Evolutionary conservation across 2,797 vertebrate species (phyloP), one percentile per base, ranked within the genome.

Genomic region (Danio jaintianensis): DNA sequence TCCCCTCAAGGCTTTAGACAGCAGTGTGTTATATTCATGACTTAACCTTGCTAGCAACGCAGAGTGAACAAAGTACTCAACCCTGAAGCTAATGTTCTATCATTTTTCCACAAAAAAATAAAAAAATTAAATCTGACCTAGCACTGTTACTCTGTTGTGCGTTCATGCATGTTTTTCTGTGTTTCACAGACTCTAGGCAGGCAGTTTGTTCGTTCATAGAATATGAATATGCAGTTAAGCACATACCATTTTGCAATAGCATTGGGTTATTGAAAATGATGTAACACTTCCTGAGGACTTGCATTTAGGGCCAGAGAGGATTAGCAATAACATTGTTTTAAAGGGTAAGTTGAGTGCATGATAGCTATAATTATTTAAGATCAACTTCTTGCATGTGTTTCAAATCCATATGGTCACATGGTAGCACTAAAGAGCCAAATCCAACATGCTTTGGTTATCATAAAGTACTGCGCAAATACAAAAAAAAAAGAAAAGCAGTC

Each of bases 21-120:
- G 85, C 82, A 86, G 83, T 52, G 72, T 84, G 86, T 90, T 89
- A 89, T 91, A 87, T 86, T 88, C 85, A 91, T 87, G 87, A 88
- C 89, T 90, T 87, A 89, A 88, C 87, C 82, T 83, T 76, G 55
- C 75, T 86, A 83, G 74, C 86, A 89, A 86, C 86, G 82, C 82
- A 22, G 70, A 64, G 55, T 81, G 81, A 86, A 71, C 78, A 88
- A 68, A 79, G 75, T 40, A 76, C 59, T 58, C 16, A 82, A 85
- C 86, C 89, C 89, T 82, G 85, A 81, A 89, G 88, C 84, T 4
- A 73, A 70, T 80, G 50, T 86, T 85, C 79, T 80, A 84, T 88
- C 84, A 84, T 82, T 88, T 85, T 85, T 78, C 73, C 3, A 2
- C 1, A 5, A 36, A 66, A 74, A 67, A 68, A 82, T 45, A 22